Evolutionary conservation across 2,113 vertebrate species (phyloP).

Genomic region (Grammomys dolichurus): DNA sequence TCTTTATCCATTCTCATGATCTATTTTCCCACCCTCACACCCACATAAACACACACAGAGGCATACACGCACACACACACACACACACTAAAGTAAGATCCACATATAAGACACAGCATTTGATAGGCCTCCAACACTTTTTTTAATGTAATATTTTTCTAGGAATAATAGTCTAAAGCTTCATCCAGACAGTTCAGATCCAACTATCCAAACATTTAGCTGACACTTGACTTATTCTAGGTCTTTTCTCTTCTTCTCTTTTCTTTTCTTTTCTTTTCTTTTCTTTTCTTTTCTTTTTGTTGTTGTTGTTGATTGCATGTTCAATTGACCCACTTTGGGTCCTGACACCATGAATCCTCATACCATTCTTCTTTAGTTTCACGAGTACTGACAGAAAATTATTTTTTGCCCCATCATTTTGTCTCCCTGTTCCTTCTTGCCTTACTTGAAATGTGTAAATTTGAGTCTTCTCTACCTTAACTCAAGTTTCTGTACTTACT

Average conservation of each 20-base stretch:
- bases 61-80: neutral
- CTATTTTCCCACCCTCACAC: neutral
- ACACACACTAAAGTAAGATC: neutral
- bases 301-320: neutral
- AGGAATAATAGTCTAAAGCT: neutral
- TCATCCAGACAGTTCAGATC: neutral
- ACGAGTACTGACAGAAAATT: neutral
- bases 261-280: too few relatives aligned
- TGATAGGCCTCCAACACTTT: too few relatives aligned
- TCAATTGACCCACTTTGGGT: neutral
- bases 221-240: neutral
- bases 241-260: neutral
- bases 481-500: neutral
- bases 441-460: slow-evolving; percentile 9
- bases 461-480: neutral
- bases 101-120: neutral
- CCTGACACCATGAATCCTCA: neutral
- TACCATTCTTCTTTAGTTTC: neutral
- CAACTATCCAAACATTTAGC: neutral
- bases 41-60: neutral
- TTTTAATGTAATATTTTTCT: neutral
- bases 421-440: neutral
- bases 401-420: slow-evolving; percentile 11
- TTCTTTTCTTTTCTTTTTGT: too few relatives aligned
- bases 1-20: neutral